phyloP scores from a whole-genome alignment of 2,113 vertebrate genomes.

The Falcunculus frontatus region DNA sequence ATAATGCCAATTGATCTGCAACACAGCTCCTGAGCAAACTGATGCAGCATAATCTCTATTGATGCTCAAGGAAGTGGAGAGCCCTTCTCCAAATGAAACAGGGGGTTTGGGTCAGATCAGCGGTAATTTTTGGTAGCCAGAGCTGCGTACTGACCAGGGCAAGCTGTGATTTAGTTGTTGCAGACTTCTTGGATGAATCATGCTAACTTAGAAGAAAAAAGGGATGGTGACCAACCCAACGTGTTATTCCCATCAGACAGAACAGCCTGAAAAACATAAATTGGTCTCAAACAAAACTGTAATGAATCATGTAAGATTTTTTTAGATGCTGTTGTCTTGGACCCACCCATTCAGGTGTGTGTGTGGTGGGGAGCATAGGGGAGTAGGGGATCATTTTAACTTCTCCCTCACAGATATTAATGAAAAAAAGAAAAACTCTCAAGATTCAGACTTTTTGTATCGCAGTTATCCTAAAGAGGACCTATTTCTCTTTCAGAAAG shows the following conservation, averaged over 20 bases:
- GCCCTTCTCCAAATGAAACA: not conserved
- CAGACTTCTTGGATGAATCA: not conserved
- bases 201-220: not conserved
- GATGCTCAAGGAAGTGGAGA: not conserved
- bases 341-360: not conserved
- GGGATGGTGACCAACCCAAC: not conserved
- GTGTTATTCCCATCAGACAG: not conserved
- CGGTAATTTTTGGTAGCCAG: not conserved
- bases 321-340: not conserved
- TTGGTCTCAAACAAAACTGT: not conserved
- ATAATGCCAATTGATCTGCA: not conserved
- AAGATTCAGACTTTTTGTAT: not conserved
- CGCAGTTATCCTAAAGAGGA: not conserved
- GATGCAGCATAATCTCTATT: not conserved
- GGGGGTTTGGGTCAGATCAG: not conserved
- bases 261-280: not conserved
- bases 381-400: not conserved
- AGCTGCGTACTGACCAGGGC: not conserved
- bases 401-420: not conserved
- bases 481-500: not conserved
- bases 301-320: not conserved
- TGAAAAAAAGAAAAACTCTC: accelerated
- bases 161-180: not conserved
- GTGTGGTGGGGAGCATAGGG: accelerated
- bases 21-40: not conserved